Percentiles rank a stretch among this genome's conserved stretches.
These are phyloP conservation scores for Empis livida DNA, from an alignment of 2,888 invertebrate species.

Conservation along the genomic window DNA sequence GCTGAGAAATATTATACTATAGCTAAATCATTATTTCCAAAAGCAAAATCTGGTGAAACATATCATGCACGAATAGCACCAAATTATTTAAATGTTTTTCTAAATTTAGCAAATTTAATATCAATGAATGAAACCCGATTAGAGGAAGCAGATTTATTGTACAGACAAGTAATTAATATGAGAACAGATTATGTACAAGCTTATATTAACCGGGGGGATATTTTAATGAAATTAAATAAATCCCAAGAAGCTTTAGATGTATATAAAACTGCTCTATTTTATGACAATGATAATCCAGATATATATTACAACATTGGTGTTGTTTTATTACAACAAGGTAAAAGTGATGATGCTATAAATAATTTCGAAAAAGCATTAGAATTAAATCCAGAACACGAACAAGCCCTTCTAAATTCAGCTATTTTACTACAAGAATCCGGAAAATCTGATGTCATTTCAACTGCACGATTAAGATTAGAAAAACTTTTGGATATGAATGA, in stretches of 20 bases:
- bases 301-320: constrained; percentile 92
- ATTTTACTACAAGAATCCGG: constrained; percentile 86
- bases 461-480: constrained; percentile 67
- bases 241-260: constrained; percentile 90
- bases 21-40: constrained; percentile 79
- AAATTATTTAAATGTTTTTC: constrained; percentile 88
- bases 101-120: constrained; percentile 88
- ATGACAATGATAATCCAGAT: constrained; percentile 88
- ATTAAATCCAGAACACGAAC: constrained; percentile 87
- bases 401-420: constrained; percentile 88
- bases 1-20: constrained; percentile 87
- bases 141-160: constrained; percentile 87
- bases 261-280: constrained; percentile 81
- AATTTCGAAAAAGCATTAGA: constrained; percentile 88
- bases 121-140: constrained; percentile 83
- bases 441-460: constrained; percentile 61
- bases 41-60: constrained; percentile 84
- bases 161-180: constrained; percentile 94
- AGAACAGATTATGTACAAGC: constrained; percentile 89
- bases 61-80: constrained; percentile 94
- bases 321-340: constrained; percentile 84
- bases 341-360: constrained; percentile 78
- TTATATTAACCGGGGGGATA: constrained; percentile 93
- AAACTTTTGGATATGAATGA: constrained; percentile 53
- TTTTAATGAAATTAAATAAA: constrained; percentile 86